phyloP scores from a whole-genome alignment of 2,888 invertebrate genomes.

The Perdita meconis region DNA sequence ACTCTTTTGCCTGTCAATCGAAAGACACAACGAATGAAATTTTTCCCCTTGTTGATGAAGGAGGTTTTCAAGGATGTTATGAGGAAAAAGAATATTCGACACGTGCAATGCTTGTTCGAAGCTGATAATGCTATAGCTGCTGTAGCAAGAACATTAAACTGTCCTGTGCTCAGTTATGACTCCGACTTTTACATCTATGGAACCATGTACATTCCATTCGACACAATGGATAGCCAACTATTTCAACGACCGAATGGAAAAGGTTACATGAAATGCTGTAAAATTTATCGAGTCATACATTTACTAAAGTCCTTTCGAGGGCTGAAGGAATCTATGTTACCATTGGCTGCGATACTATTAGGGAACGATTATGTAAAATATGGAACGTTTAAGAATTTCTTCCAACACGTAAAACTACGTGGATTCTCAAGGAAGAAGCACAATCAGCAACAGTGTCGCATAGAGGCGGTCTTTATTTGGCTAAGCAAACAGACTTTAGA shows the following conservation, averaged over 20 bases:
- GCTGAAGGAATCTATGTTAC: conserved; percentile 88
- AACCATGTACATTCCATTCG: conserved; percentile 92
- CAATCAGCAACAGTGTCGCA: conserved; percentile 88
- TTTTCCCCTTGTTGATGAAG: conserved; percentile 91
- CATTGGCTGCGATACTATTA: conserved; percentile 92
- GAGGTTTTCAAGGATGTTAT: conserved; percentile 91
- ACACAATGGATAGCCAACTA: conserved; percentile 86
- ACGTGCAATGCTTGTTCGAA: conserved; percentile 93
- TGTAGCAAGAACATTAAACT: conserved; percentile 90
- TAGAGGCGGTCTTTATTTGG: conserved; percentile 91
- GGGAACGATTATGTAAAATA: conserved; percentile 95
- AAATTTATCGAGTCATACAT: conserved; percentile 90
- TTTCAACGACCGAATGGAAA: conserved; percentile 63
- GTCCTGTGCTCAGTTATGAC: conserved; percentile 96
- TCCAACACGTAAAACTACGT: conserved; percentile 87
- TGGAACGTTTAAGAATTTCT: conserved; percentile 89
- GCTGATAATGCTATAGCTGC: conserved; percentile 95
- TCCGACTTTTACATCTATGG: conserved; percentile 97
- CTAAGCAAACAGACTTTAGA: conserved; percentile 89
- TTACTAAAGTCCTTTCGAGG: conserved; percentile 89
- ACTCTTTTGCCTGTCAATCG: conserved; percentile 86
- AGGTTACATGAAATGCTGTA: conserved; percentile 87
- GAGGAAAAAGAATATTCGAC: conserved; percentile 87
- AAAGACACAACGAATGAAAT: conserved; percentile 85
- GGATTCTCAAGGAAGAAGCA: conserved; percentile 83